Evolutionary conservation across 1,140 invertebrate species (phyloP).

Genomic region (Aphaenogaster floridana): DNA sequence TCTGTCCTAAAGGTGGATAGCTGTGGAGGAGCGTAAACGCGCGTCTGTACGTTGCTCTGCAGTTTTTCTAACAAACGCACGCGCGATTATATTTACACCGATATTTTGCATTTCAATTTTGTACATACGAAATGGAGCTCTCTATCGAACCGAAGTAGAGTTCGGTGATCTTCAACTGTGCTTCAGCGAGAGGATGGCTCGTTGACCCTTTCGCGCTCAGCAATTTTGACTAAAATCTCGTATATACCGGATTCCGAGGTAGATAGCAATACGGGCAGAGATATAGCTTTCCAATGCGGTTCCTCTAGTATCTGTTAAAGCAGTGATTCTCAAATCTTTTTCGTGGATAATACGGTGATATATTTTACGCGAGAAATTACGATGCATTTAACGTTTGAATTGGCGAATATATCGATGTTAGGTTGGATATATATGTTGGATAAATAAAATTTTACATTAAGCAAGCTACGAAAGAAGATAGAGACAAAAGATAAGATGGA

Average conservation of each 20-base stretch:
- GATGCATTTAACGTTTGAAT: not conserved
- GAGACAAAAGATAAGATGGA: not conserved
- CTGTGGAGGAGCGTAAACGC: not conserved
- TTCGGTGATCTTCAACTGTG: slow-evolving; percentile 9
- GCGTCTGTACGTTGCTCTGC: not conserved
- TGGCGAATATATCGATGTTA: not conserved
- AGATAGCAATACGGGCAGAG: slow-evolving; percentile 35
- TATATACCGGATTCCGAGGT: not conserved
- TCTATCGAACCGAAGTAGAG: not conserved
- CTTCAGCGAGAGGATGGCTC: not conserved
- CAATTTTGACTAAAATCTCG: slow-evolving; percentile 41
- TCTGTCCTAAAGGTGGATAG: not conserved
- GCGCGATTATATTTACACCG: slow-evolving; percentile 18
- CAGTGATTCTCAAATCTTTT: slow-evolving; percentile 14
- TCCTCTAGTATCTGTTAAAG: not conserved
- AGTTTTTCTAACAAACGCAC: not conserved
- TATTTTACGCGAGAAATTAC: not conserved
- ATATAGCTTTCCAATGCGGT: slow-evolving; percentile 2
- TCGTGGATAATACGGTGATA: not conserved
- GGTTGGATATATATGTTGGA: not conserved
- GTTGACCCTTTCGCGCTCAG: slow-evolving; percentile 28
- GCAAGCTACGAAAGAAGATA: not conserved
- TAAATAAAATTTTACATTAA: not conserved
- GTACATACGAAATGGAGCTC: not conserved
- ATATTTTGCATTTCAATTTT: slow-evolving; percentile 41